Percentiles rank a stretch among this genome's conserved stretches.
Conservation (phyloP, 2,888 invertebrate genomes). For the Portevinia maculata region DNA sequence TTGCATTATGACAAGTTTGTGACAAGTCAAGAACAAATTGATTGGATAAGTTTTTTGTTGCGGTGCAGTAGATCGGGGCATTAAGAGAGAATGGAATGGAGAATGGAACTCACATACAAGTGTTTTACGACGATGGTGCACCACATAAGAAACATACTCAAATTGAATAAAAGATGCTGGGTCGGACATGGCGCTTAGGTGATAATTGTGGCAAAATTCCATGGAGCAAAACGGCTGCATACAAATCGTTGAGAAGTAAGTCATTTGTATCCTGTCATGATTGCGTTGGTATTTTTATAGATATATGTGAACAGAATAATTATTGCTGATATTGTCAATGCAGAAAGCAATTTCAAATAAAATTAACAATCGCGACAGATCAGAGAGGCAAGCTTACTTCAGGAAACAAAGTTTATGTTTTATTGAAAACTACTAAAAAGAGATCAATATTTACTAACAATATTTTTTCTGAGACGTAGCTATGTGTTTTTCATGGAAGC, state of each 20-base stretch:
- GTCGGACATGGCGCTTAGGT: conserved; percentile 71
- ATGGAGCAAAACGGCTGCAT: conserved; percentile 58
- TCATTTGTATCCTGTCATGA: conserved; percentile 69
- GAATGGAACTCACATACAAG: too few relatives aligned
- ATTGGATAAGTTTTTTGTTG: conserved; percentile 63
- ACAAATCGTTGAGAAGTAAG: conserved; percentile 67
- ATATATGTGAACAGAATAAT: conserved; percentile 30
- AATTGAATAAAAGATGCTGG: conserved; percentile 58
- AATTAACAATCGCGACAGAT: too few relatives aligned
- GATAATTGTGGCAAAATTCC: conserved; percentile 70
- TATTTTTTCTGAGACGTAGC: too few relatives aligned
- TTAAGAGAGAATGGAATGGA: conserved; percentile 19
- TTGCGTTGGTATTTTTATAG: conserved; percentile 30
- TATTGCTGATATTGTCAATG: neutral
- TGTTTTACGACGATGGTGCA: conserved; percentile 30
- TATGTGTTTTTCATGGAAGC: too few relatives aligned
- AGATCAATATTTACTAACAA: too few relatives aligned
- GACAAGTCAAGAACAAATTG: conserved; percentile 74
- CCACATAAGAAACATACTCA: conserved; percentile 6
- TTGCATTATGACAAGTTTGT: conserved; percentile 71
- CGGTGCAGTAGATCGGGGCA: conserved; percentile 21
- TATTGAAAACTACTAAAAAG: too few relatives aligned
- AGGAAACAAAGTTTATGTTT: too few relatives aligned
- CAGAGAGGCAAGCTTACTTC: too few relatives aligned
- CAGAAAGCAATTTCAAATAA: too few relatives aligned